A percentile compares a stretch with the other conserved stretches of the same genome.
These are phyloP conservation scores for Galago senegalensis DNA, from an alignment of 2,797 vertebrate species.

Conservation along the genomic window DNA sequence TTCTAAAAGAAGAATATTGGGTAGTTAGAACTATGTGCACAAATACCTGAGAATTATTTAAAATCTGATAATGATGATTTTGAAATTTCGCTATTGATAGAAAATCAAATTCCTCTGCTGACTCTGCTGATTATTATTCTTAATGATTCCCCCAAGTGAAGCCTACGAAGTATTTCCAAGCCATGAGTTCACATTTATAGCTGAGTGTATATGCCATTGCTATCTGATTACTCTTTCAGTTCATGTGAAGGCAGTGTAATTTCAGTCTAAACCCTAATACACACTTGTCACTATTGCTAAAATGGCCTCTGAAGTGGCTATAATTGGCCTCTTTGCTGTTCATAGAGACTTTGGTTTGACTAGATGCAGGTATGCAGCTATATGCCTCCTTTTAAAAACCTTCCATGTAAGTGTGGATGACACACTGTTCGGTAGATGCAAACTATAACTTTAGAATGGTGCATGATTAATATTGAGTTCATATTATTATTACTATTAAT, in stretches of 20 bases:
- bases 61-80: neutral
- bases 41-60: neutral
- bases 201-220: neutral
- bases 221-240: neutral
- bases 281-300: neutral
- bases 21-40: neutral
- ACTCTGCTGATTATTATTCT: conserved; percentile 33
- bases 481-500: neutral
- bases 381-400: neutral
- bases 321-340: neutral
- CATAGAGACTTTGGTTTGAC: neutral
- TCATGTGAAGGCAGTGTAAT: neutral
- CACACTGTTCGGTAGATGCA: neutral
- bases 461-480: neutral
- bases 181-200: neutral
- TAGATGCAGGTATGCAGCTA: neutral
- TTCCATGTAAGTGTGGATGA: neutral
- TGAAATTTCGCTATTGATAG: conserved; percentile 48
- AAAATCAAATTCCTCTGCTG: neutral
- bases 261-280: neutral
- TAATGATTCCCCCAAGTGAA: neutral
- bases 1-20: conserved; percentile 3
- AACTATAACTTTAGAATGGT: neutral
- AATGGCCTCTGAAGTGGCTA: neutral
- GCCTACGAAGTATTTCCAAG: neutral